Evolutionary conservation across 2,888 invertebrate species (phyloP).

Genomic region (Drosophila bunnanda): DNA sequence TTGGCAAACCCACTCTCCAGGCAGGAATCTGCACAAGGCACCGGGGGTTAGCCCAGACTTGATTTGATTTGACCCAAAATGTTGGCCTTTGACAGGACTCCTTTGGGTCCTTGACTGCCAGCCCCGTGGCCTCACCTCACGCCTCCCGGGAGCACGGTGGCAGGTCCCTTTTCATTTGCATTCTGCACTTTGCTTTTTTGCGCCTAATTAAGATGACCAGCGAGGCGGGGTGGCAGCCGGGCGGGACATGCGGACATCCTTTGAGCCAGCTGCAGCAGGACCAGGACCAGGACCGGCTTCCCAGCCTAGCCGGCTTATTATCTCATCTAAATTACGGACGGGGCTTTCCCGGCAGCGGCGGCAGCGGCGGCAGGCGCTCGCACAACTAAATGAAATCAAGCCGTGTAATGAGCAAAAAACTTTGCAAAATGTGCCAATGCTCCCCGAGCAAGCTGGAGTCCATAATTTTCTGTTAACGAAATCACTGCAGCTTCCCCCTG

Average conservation of each 20-base stretch:
- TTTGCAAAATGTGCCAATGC: constrained; percentile 54
- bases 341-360: constrained; percentile 26
- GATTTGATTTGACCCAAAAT: constrained; percentile 52
- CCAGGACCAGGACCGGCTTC: constrained; percentile 42
- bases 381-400: constrained; percentile 58
- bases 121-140: constrained; percentile 8
- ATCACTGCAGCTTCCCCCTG: constrained; percentile 11
- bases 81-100: constrained; percentile 33
- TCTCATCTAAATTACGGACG: constrained; percentile 61
- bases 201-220: constrained; percentile 53
- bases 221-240: constrained; percentile 14
- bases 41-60: too few relatives aligned
- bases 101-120: constrained; percentile 6
- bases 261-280: constrained; percentile 18
- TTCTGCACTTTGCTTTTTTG: constrained; percentile 51
- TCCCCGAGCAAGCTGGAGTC: constrained; percentile 19
- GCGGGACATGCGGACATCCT: constrained; percentile 14
- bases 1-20: not conserved
- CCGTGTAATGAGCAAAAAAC: constrained; percentile 62
- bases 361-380: constrained; percentile 1
- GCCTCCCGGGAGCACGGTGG: too few relatives aligned
- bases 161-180: constrained; percentile 51
- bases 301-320: constrained; percentile 54
- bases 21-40: not conserved
- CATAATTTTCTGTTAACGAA: constrained; percentile 43